Conservation (phyloP, 2,113 vertebrate species). For the Silurus asotus region DNA sequence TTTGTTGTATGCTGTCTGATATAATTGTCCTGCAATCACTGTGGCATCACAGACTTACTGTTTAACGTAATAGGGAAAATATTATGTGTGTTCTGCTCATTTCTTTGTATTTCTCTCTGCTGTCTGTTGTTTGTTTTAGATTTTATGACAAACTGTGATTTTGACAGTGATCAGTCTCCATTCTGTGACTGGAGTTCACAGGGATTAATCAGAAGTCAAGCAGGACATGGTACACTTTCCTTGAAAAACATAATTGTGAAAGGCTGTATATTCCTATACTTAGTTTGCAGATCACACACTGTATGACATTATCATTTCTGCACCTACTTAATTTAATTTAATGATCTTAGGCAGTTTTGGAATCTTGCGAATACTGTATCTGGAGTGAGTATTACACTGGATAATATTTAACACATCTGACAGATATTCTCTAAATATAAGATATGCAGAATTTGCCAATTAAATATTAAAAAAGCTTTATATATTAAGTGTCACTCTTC, state of each 20-base stretch:
- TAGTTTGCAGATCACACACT: not conserved
- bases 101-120: constrained; percentile 1
- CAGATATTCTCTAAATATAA: not conserved
- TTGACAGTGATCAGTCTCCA: constrained; percentile 65
- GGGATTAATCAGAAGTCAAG: constrained; percentile 64
- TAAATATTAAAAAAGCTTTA: not conserved
- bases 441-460: too few relatives aligned
- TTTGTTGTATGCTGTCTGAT: not conserved
- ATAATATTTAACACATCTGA: not conserved
- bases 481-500: not conserved
- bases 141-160: constrained; percentile 77
- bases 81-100: not conserved
- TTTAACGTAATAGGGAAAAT: not conserved
- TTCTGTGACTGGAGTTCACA: constrained; percentile 79
- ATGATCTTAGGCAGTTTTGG: not conserved
- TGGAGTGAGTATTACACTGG: not conserved
- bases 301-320: not conserved
- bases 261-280: not conserved
- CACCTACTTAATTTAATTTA: not conserved
- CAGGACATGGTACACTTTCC: constrained; percentile 65
- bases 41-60: not conserved
- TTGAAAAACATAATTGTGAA: not conserved
- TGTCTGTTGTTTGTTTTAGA: constrained; percentile 61
- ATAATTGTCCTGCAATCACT: not conserved
- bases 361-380: not conserved